Evolutionary conservation across 1,140 invertebrate genomes (phyloP), one percentile per base, ranked within the genome.

Genomic region (Drosophila murphyi): DNA sequence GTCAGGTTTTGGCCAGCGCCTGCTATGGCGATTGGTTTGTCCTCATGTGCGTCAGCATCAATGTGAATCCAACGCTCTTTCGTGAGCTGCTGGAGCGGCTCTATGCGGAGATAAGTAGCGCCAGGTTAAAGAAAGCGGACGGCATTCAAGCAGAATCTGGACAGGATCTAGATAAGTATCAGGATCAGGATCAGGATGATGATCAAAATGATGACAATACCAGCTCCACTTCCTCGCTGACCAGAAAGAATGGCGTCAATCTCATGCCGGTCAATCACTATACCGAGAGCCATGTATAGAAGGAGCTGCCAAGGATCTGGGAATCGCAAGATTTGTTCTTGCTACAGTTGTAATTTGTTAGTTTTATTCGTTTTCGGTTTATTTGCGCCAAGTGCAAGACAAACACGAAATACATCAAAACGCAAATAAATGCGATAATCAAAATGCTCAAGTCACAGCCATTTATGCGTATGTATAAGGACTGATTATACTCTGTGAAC

Each of bases 1-100:
- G 72, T 6, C 55, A 75, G 39, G 79, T 89, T 1, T 29, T 87
- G 5, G 20, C 69, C 78, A 59, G 45, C n/a, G 51, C 50, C 31
- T 92, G 93, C 41, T 94, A 94, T 70, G 95, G 95, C 0, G 95
- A 96, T 88, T 96, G 95, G 95, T 96, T 96, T 86, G 85, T 96
- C 2, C 91, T 96, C 3, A 94, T 95, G 80, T 93, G 94, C 73
- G 87, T 96, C 31, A 94, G 95, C n/a, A 95, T 95, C 82, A 96
- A 96, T 87, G 93, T 96, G 52, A 95, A 96, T 89, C 93, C 94
- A 0, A 78, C 94, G 28, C 92, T 95, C 20, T 95, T 94, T 82
- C 93, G 93, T 59, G 94, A 95, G 45, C 86, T 95, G 12, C 78
- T 94, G 12, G 78, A 78, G 3, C 61, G 81, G 32, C 72, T 89